Percentiles rank a stretch among this genome's conserved stretches.
These are phyloP conservation scores for Sigmodon hispidus DNA, from an alignment of 2,113 vertebrate genomes.

Conservation along the genomic window DNA sequence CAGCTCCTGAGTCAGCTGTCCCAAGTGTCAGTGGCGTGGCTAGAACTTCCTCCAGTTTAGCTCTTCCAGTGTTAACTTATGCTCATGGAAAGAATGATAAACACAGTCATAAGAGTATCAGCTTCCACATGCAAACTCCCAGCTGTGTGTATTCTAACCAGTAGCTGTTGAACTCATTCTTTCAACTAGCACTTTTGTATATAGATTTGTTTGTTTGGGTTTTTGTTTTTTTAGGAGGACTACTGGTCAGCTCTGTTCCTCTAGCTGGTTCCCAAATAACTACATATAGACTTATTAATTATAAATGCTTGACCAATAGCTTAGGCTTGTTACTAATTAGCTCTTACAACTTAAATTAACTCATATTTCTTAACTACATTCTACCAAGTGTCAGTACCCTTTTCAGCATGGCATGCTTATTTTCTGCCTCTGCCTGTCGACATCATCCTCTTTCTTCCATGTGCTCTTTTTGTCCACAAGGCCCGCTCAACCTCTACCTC, in stretches of 20 bases:
- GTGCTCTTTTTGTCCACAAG: background rate
- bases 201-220: too few relatives aligned
- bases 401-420: background rate
- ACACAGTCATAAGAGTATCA: fast-evolving
- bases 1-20: background rate
- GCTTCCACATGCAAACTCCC: fast-evolving
- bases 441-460: background rate
- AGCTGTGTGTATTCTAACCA: background rate
- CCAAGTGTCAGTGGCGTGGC: background rate
- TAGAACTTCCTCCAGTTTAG: background rate
- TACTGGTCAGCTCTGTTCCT: background rate
- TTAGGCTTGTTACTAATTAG: background rate
- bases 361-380: background rate
- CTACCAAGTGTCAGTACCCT: background rate
- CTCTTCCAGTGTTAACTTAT: background rate
- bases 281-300: background rate
- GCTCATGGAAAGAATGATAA: background rate
- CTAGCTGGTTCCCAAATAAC: background rate
- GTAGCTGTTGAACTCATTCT: background rate
- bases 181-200: background rate
- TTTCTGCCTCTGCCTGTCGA: background rate
- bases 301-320: background rate
- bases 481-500: background rate
- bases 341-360: background rate
- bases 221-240: background rate